Evolutionary conservation across 2,113 vertebrate genomes (phyloP), one percentile per base, ranked within the genome.

Genomic region (Gambusia affinis): DNA sequence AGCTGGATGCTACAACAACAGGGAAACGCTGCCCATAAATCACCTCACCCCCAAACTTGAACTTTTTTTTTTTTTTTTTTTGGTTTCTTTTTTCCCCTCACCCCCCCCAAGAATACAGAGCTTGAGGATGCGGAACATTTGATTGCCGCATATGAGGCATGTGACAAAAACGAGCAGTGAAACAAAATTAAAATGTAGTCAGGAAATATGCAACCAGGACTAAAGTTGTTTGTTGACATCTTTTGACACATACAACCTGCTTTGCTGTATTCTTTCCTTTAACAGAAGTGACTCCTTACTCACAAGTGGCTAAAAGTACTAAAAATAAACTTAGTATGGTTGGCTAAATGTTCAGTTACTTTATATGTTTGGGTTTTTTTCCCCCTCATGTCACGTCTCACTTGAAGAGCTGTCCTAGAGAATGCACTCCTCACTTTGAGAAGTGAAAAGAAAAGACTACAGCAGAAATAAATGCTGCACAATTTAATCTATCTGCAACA

Each of bases 21-120:
- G 68, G 76, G 92, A 94, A 95, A 94, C 95, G 92, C 92, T 77
- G 90, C 95, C 94, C 87, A 93, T 99, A 96, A 95, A 98, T 99
- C 97, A 98, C 94, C 80, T 79, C 78, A 79, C 76, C 64, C 82
- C 54, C 75, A 66, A 60, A 73, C 31, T 72, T n/a, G 72, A 17
- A 12, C 60, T 44, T 33, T 19, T 73, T 12, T 70, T 65, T 39
- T 57, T 60, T 66, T 31, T 19, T n/a, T 62, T 62, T 78, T 54
- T 35, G 33, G 8, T 33, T 33, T 33, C 1, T 33, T 33, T 33
- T 33, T 8, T 8, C 27, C 31, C 2, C 8, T 35, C 8, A 10
- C 1, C 35, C 35, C 3, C 14, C 39, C 68, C 2, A 60, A 70
- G 60, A 44, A 71, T 57, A 12, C 24, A 69, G 35, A 61, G 76